phyloP scores from a whole-genome alignment of 2,113 vertebrate genomes.

The Aspiorhynchus laticeps region DNA sequence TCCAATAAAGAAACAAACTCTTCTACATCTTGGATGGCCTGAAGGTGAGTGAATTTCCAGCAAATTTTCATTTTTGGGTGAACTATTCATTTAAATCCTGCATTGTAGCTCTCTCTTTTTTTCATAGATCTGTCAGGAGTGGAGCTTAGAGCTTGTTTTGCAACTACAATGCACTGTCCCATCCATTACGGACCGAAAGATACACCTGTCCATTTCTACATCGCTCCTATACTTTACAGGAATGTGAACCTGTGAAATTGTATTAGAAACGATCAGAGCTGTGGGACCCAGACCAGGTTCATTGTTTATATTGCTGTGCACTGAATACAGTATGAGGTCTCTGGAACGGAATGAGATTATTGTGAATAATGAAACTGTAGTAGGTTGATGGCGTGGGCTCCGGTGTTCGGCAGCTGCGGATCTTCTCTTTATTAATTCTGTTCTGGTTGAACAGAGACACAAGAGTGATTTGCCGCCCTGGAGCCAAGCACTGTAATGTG shows the following conservation, averaged over 20 bases:
- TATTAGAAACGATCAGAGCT: slow-evolving; percentile 36
- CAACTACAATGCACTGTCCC: not conserved
- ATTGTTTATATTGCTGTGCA: slow-evolving; percentile 18
- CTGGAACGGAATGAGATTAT: slow-evolving; percentile 43
- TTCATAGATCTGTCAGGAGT: not conserved
- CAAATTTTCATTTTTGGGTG: not conserved
- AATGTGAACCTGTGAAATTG: slow-evolving; percentile 36
- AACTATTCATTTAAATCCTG: not conserved
- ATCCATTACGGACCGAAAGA: not conserved
- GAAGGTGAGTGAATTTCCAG: not conserved
- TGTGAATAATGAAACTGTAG: slow-evolving; percentile 34
- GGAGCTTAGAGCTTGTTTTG: not conserved
- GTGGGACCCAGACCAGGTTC: slow-evolving; percentile 1
- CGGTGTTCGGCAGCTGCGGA: slow-evolving; percentile 11
- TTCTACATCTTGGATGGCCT: not conserved
- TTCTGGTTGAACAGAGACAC: slow-evolving; percentile 39
- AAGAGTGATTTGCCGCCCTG: slow-evolving; percentile 38
- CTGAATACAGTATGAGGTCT: slow-evolving; percentile 37
- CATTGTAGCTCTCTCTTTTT: not conserved
- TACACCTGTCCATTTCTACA: slow-evolving; percentile 7
- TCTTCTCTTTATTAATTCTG: slow-evolving; percentile 46
- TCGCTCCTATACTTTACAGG: not conserved
- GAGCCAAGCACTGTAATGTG: slow-evolving; percentile 35
- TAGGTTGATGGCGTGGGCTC: slow-evolving; percentile 12
- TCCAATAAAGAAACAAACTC: not conserved